A percentile compares a stretch with the other conserved stretches of the same genome.
phyloP scores from a whole-genome alignment of 2,797 vertebrate species.

The Furcifer pardalis region DNA sequence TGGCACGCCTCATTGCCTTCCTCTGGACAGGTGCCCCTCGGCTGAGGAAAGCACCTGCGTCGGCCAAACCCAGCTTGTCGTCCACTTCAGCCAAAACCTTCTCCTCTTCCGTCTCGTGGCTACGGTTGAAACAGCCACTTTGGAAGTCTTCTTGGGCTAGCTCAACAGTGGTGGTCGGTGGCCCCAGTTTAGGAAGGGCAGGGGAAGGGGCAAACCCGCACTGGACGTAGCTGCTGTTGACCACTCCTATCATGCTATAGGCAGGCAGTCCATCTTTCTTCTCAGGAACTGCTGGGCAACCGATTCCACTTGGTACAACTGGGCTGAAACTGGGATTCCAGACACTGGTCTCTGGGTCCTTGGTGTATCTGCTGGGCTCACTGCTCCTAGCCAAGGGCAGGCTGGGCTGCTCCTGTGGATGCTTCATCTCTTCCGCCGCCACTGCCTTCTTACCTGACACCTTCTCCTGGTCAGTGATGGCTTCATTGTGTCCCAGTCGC shows the following conservation, averaged over 20 bases:
- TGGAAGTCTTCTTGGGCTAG: slow-evolving; percentile 75
- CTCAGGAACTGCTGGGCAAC: slow-evolving; percentile 46
- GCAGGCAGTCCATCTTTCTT: slow-evolving; percentile 74
- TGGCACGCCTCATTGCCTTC: slow-evolving; percentile 90
- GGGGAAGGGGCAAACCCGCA: slow-evolving; percentile 36
- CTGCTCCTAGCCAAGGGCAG: slow-evolving; percentile 41
- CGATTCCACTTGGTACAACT: slow-evolving; percentile 35
- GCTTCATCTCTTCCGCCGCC: slow-evolving; percentile 44
- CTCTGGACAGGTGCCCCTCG: slow-evolving; percentile 85
- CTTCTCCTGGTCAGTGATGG: slow-evolving; percentile 70
- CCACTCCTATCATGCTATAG: slow-evolving; percentile 73
- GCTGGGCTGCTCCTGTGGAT: slow-evolving; percentile 58
- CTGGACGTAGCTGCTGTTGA: slow-evolving; percentile 66
- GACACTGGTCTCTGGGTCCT: slow-evolving; percentile 69
- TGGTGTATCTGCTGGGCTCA: slow-evolving; percentile 8
- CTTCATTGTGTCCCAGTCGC: slow-evolving; percentile 56
- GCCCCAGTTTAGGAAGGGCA: slow-evolving; percentile 21
- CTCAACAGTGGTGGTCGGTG: slow-evolving; percentile 72
- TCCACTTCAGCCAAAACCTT: slow-evolving; percentile 45
- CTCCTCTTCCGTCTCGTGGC: slow-evolving; percentile 57
- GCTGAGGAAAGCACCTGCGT: slow-evolving; percentile 48
- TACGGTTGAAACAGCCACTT: not conserved
- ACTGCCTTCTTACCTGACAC: slow-evolving; percentile 68
- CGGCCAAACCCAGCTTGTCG: slow-evolving; percentile 47
- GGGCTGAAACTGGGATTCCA: slow-evolving; percentile 77